Evolutionary conservation across 2,113 vertebrate species (phyloP), one percentile per base, ranked within the genome.

Genomic region (Vimba vimba): DNA sequence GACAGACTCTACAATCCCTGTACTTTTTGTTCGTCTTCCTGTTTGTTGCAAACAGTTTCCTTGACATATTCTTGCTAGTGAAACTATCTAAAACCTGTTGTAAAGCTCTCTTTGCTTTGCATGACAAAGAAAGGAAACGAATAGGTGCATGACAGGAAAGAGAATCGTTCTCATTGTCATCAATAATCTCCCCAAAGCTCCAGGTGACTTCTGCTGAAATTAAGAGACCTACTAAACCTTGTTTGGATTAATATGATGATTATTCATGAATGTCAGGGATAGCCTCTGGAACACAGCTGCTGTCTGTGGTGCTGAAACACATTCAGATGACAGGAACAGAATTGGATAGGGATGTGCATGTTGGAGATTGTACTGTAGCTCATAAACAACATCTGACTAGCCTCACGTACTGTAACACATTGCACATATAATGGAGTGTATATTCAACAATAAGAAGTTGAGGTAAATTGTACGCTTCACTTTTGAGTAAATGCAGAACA

Each of bases 231-330:
- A 19, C 15, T 77, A 77, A 52, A 68, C 17, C 60, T 68, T 2
- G 11, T 66, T 81, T 50, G 62, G 3, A 69, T 52, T 69, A 69
- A 69, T 80, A 21, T 69, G 62, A 68, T 75, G n/a, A 62, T 86
- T 80, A 64, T 71, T 45, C 68, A 62, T 71, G 68, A 57, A 30
- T 19, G 59, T 74, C 77, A 79, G 23, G 12, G n/a, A 64, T 64
- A 21, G 4, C 30, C 21, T 62, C 74, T 50, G 60, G 50, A 13
- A 36, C 12, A 52, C 30, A 59, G 84, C 11, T 39, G 74, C 84
- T 86, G 87, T 79, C 84, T 86, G 8, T 83, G 87, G 75, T 86
- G 74, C 79, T 86, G 84, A 88, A 86, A 83, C 23, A 60, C 57
- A 50, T 71, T 83, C 64, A 39, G 33, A 19, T 62, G 27, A 21